Conservation (phyloP, 2,888 invertebrate species). For the Polylopha cassiicola region DNA sequence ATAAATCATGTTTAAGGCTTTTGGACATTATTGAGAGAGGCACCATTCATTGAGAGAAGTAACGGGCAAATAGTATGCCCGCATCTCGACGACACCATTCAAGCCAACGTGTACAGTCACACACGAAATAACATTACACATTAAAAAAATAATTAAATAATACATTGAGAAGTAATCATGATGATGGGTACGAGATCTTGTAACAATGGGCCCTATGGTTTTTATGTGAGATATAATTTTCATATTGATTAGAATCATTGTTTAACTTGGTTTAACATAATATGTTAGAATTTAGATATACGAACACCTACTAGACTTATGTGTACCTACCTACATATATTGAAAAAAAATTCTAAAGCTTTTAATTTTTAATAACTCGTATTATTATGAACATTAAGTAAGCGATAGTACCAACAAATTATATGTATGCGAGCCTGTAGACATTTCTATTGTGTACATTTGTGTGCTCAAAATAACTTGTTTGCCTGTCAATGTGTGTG, state of each 20-base stretch:
- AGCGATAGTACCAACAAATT: slow-evolving; percentile 37
- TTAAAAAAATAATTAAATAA: slow-evolving; percentile 1
- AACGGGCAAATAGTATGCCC: slow-evolving; percentile 73
- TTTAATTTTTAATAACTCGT: too few species aligned
- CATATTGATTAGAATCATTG: too few species aligned
- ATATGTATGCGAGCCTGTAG: slow-evolving; percentile 38
- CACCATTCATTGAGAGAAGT: slow-evolving; percentile 73
- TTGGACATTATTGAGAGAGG: slow-evolving; percentile 51
- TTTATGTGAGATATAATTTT: too few species aligned
- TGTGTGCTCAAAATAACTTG: slow-evolving; percentile 48
- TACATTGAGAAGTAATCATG: too few species aligned
- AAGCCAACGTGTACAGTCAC: slow-evolving; percentile 55
- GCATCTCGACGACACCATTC: slow-evolving; percentile 66
- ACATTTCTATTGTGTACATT: slow-evolving; percentile 28
- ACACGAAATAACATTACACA: slow-evolving; percentile 28
- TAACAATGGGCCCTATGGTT: too few species aligned
- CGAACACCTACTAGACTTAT: too few species aligned
- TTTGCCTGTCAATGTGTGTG: slow-evolving; percentile 47
- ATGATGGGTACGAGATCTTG: too few species aligned
- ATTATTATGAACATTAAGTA: slow-evolving; percentile 33
- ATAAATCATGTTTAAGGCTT: slow-evolving; percentile 43
- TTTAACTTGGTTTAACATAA: too few species aligned
- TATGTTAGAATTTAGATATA: too few species aligned
- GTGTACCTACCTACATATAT: too few species aligned
- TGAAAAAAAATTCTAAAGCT: too few species aligned